Percentiles rank a stretch among this genome's conserved stretches.
Evolutionary conservation across 1,140 invertebrate species (phyloP).

Genomic region (Paramacrobiotus metropolitanus): DNA sequence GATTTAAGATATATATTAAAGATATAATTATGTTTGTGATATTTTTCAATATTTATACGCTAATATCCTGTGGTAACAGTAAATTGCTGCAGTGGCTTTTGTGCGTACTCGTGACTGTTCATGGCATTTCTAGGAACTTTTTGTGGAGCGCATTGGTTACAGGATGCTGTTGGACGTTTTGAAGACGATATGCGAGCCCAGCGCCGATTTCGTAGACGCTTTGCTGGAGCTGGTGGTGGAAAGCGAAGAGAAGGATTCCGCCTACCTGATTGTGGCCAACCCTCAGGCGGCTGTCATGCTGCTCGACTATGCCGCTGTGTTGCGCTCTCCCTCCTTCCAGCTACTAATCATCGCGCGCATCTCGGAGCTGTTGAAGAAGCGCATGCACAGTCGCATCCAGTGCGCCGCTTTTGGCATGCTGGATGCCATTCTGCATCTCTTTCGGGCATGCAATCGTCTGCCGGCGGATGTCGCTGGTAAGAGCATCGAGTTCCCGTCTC

Average conservation of each 20-base stretch:
- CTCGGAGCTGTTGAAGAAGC: conserved; percentile 13
- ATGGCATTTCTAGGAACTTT: conserved; percentile 14
- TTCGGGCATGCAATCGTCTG: conserved; percentile 15
- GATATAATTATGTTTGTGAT: too few relatives aligned
- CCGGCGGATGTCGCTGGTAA: conserved; percentile 17
- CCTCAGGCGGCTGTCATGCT: conserved; percentile 18
- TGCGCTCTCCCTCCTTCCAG: conserved; percentile 20
- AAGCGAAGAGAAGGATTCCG: conserved; percentile 16
- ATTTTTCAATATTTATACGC: too few relatives aligned
- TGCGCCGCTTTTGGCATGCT: conserved; percentile 20
- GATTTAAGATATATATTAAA: too few relatives aligned
- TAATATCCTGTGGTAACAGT: too few relatives aligned
- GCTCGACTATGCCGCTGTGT: conserved; percentile 19
- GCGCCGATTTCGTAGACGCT: conserved; percentile 17
- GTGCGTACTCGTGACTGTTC: too few relatives aligned
- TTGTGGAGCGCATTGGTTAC: conserved; percentile 17
- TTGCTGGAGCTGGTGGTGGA: conserved; percentile 18
- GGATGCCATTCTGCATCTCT: conserved; percentile 13
- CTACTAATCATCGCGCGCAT: conserved; percentile 18
- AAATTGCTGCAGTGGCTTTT: too few relatives aligned
- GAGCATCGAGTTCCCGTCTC: too few relatives aligned
- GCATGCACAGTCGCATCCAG: conserved; percentile 19
- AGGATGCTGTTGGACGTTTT: background rate
- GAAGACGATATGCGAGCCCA: background rate
- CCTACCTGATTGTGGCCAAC: conserved; percentile 16